Base-by-base conservation (phyloP, 2,797 vertebrate genomes). In the Anas flavirostris region DNA sequence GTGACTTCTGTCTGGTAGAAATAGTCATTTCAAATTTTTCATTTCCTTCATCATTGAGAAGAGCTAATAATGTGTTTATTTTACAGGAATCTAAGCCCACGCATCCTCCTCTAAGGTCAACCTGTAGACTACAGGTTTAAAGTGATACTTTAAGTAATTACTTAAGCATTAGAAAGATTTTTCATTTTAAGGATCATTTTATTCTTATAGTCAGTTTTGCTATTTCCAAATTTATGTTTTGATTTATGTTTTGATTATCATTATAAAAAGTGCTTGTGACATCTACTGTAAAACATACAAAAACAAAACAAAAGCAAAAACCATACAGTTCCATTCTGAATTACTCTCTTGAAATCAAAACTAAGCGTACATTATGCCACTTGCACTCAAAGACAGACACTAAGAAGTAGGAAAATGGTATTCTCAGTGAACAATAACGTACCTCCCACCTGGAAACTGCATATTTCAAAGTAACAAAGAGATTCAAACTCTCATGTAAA, bases 171-270 rank as follows among this genome's bases (percentile, higher is more conserved):
- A 43, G 46, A 89, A 41, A 0, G 18, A 56, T n/a, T 10, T 69
- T 88, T 59, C 22, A 35, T 63, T 86, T 89, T 77, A 85, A 85
- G 26, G 15, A 64, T 28, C 76, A 60, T 70, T 77, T 94, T 82
- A 68, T 58, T 86, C 11, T 88, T 80, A 60, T 2, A 56, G 10
- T 9, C 2, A 0, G 2, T 52, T 82, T 90, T 69, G 16, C 12
- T 69, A 28, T 52, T 87, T 39, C 5, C 12, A 50, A 60, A 74
- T 73, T 31, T 52, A 31, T 48, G 9, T 63, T 86, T 79, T 82
- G 28, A 59, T 77, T 80, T 59, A 60, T 62, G 86, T 26, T 77
- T 7, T 0, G 1, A 50, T 50, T 64, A 81, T 52, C 9, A 10
- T 56, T 7, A 0, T 70, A 39, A 83, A 66, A 92, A 86, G 7